phyloP scores from a whole-genome alignment of 2,797 vertebrate genomes.

The Mormyrus hasselquistii region DNA sequence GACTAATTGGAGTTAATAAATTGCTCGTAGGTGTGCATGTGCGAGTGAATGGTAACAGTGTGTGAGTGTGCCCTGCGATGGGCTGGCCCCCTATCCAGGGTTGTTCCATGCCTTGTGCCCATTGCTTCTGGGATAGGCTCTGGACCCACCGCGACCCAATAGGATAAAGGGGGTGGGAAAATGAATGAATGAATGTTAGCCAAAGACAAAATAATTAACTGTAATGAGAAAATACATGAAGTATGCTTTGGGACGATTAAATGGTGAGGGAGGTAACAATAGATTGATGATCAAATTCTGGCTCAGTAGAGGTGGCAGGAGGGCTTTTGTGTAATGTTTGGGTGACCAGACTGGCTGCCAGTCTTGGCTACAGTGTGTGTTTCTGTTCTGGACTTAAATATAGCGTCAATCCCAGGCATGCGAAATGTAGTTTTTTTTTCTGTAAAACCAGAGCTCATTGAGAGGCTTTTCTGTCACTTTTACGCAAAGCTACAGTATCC shows the following conservation, averaged over 20 bases:
- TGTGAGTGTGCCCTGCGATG: too few relatives aligned
- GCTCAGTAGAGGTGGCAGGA: background rate
- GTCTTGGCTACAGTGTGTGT: background rate
- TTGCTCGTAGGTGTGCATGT: too few relatives aligned
- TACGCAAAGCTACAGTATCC: background rate
- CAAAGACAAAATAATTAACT: background rate
- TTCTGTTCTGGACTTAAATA: background rate
- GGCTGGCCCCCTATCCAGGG: too few relatives aligned
- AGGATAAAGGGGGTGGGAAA: too few relatives aligned
- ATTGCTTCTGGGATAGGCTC: too few relatives aligned
- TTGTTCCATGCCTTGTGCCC: too few relatives aligned
- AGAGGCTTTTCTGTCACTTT: background rate
- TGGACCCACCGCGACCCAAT: too few relatives aligned
- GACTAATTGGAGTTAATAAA: too few relatives aligned
- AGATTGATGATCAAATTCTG: background rate
- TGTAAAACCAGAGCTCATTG: background rate
- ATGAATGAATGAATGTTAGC: background rate
- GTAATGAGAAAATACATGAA: background rate
- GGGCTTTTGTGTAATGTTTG: background rate
- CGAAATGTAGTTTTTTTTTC: background rate
- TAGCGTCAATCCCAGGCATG: background rate
- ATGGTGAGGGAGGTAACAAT: background rate
- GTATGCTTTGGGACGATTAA: background rate
- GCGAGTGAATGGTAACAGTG: too few relatives aligned
- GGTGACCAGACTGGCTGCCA: background rate